Evolutionary conservation across 2,888 invertebrate species (phyloP).

Genomic region (Exocentrus adspersus): DNA sequence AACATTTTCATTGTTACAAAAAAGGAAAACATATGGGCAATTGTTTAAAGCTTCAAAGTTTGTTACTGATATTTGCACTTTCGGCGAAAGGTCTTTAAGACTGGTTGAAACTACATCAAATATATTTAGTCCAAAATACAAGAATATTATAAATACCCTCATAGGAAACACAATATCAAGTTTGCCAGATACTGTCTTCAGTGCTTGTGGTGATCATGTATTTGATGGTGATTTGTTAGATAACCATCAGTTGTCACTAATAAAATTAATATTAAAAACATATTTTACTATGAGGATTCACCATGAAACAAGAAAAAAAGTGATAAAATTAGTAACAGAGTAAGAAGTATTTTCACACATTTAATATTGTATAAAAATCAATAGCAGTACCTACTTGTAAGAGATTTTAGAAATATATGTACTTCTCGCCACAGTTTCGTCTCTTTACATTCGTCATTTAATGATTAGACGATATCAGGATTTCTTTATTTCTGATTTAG

Average conservation of each 20-base stretch:
- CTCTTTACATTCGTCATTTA: too few species aligned
- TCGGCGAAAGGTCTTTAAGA: neutral
- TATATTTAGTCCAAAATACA: neutral
- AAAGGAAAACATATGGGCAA: conserved; percentile 3
- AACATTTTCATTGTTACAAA: conserved; percentile 12
- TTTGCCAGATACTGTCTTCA: neutral
- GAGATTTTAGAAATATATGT: too few species aligned
- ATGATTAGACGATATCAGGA: too few species aligned
- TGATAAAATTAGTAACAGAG: neutral
- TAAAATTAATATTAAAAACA: conserved; percentile 13
- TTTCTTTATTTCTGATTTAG: too few species aligned
- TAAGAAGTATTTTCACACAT: conserved; percentile 12
- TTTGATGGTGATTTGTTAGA: conserved; percentile 12
- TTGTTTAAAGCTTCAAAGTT: conserved; percentile 6
- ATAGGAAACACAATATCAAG: neutral
- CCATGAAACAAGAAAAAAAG: conserved; percentile 13
- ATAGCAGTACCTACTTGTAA: neutral
- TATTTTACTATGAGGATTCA: conserved; percentile 9
- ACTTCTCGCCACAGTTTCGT: neutral
- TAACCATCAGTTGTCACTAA: conserved; percentile 14
- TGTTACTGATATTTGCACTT: neutral
- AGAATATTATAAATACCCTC: neutral
- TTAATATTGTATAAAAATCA: conserved; percentile 13
- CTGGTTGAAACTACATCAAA: neutral
- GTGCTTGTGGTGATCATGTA: neutral